Evolutionary conservation across 2,113 vertebrate genomes (phyloP), one percentile per base, ranked within the genome.

Genomic region (Oophaga pumilio): DNA sequence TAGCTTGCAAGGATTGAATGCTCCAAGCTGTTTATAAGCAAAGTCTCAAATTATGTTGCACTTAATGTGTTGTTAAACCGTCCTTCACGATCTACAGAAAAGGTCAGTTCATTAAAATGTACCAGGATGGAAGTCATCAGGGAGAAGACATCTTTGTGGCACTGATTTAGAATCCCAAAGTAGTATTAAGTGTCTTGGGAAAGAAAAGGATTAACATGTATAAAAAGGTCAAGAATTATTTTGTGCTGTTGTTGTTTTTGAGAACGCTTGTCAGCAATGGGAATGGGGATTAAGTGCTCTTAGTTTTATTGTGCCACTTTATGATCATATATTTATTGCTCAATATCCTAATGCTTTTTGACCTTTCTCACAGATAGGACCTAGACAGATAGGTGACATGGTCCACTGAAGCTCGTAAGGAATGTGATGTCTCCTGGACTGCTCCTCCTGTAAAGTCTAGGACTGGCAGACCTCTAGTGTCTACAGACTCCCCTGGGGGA

Each of bases 151-250:
- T 83, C 33, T 68, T 83, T 69, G 81, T 69, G 81, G 62, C 64
- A 68, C n/a, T 83, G 81, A 83, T 83, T 83, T 83, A 83, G 62
- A 68, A 69, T 66, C 62, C 49, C 69, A 24, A 68, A 83, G 62
- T 83, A 69, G 81, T 69, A 83, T 83, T 83, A 83, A 83, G 64
- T 83, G 49, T 68, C 62, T 69, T 83, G 81, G 64, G 62, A 83
- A 64, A 83, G 81, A 84, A 57, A 57, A 8, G 82, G 82, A 84
- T 74, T 84, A 84, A 73, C 68, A 84, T 33, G 49, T 59, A 84
- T 71, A 57, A 84, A 83, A 83, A 83, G 81, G 81, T 83, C 81
- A 83, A 68, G 49, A 83, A 83, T 83, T 83, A 83, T 83, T 83
- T 83, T 68, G 64, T 66, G 26, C 13, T 69, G n/a, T 83, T 83